A percentile compares a stretch with the other conserved stretches of the same genome.
Conservation (phyloP, 2,888 invertebrate species). For the Drosophila suboccidentalis region DNA sequence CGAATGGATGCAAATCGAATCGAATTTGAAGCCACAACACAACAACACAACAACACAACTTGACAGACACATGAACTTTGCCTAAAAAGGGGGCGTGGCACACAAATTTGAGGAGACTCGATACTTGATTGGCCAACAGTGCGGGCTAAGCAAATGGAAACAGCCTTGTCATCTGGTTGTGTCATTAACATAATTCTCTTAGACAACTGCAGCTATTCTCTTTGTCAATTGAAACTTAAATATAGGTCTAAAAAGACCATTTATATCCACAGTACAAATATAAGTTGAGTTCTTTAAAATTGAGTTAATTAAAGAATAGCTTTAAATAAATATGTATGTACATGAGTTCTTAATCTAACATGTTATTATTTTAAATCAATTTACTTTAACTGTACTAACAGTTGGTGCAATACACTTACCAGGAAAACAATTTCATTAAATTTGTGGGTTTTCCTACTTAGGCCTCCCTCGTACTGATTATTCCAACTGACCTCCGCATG, state of each 20-base stretch:
- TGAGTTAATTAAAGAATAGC: too few relatives aligned
- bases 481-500: neutral
- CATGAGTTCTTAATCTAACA: too few relatives aligned
- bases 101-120: neutral
- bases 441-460: neutral
- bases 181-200: neutral
- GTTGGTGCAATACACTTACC: too few relatives aligned
- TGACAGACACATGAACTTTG: slow-evolving; percentile 9
- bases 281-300: too few relatives aligned
- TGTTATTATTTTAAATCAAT: too few relatives aligned
- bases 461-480: neutral
- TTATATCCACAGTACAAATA: too few relatives aligned
- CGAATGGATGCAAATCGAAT: slow-evolving; percentile 28
- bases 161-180: neutral
- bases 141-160: slow-evolving; percentile 8
- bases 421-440: too few relatives aligned
- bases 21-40: slow-evolving; percentile 7
- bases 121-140: slow-evolving; percentile 10
- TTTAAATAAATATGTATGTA: too few relatives aligned
- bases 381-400: too few relatives aligned
- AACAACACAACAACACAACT: slow-evolving; percentile 16
- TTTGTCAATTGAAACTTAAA: neutral
- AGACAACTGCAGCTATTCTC: neutral
- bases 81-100: slow-evolving; percentile 3
- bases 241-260: too few relatives aligned